Evolutionary conservation across 2,797 vertebrate species (phyloP), one percentile per base, ranked within the genome.

Genomic region (Amblyopsis hoosieri): DNA sequence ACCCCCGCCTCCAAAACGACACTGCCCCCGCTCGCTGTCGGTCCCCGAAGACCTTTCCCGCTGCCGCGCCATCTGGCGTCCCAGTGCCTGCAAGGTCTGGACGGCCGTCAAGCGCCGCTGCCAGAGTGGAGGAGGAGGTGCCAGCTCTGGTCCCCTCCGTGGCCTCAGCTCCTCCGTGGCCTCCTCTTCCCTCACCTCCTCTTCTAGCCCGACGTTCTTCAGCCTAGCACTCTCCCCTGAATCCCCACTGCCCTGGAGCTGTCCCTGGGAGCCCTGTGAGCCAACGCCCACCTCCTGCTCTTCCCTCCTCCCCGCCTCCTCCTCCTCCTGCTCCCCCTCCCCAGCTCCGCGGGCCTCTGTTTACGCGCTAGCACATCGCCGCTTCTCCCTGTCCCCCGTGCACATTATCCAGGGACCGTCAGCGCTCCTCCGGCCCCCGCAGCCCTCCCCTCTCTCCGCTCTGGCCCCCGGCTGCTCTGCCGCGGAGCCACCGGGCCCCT

Each of bases 11-110:
- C 91, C 94, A 15, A 96, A 96, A 89, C 95, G 94, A 86, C 95
- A 96, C 91, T 96, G 95, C 88, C 23, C 23, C 23, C 93, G 95
- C 66, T 97, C 94, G 58, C 94, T 96, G 54, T 96, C 95, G 54
- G 95, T 95, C 79, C 95, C 96, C 54, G 95, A 96, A 84, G 95
- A 97, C 89, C 91, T 97, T 76, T 95, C 95, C 75, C 94, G 87
- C 66, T 97, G 95, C 88, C 93, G 94, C 74, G 93, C 94, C 31
- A 89, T 93, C 74, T 97, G 95, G 95, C 93, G 94, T 80, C 95
- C 95, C 3, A 93, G 93, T 68, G 95, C 95, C 77, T 96, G 94
- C 77, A 95, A 94, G 89, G 92, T 96, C 77, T 97, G 96, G 95
- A 96, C 94, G 81, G 94, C 95, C 7, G 93, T 97, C 72, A 96